Conservation (phyloP, 2,797 vertebrate species). For the Natrix natrix region DNA sequence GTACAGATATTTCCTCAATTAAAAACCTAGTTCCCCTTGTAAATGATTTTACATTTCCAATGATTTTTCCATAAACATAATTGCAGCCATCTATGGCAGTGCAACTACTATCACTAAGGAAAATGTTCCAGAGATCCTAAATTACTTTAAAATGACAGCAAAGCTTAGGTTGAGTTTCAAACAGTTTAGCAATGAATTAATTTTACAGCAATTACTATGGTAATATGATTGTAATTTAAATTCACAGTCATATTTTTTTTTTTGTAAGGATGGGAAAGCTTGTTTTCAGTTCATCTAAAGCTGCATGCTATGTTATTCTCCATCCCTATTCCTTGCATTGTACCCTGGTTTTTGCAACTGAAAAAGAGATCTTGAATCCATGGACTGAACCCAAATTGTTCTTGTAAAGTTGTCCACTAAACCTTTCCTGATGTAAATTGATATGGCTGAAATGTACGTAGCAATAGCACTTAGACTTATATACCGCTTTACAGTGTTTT, state of each 20-base stretch:
- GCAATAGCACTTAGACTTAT: no score
- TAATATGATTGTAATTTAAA: slow-evolving; percentile 67
- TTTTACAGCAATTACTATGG: slow-evolving; percentile 66
- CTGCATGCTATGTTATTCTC: background rate
- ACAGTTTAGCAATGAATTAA: slow-evolving; percentile 48
- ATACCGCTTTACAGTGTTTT: no score
- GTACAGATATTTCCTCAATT: slow-evolving; percentile 40
- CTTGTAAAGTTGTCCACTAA: background rate
- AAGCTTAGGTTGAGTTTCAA: slow-evolving; percentile 56
- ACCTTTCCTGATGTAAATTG: background rate
- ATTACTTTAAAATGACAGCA: slow-evolving; percentile 59
- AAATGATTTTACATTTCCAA: slow-evolving; percentile 44
- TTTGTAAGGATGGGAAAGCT: background rate
- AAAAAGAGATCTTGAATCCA: background rate
- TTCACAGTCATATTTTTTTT: slow-evolving; percentile 34
- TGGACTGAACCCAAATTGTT: background rate
- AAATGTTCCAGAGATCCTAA: slow-evolving; percentile 49
- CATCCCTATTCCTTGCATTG: background rate
- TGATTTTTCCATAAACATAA: slow-evolving; percentile 55
- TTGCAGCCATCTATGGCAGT: slow-evolving; percentile 52
- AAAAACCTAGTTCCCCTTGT: slow-evolving; percentile 38
- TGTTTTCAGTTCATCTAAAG: background rate
- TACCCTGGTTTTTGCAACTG: background rate
- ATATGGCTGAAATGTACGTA: background rate
- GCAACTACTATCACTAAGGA: slow-evolving; percentile 48